A percentile compares a stretch with the other conserved stretches of the same genome.
Conservation (phyloP, 2,797 vertebrate genomes). For the Eidolon dupreanum region DNA sequence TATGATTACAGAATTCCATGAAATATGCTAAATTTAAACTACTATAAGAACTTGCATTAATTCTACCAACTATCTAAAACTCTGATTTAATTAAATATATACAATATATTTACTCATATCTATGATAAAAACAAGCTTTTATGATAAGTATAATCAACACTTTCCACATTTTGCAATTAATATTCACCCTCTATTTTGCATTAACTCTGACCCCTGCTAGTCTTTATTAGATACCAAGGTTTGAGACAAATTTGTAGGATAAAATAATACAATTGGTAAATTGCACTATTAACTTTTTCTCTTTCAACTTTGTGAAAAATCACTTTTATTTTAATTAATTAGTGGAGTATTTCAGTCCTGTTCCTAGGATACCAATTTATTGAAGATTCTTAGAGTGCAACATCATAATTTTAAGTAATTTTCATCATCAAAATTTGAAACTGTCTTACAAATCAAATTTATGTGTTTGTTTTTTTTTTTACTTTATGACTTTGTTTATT, state of each 20-base stretch:
- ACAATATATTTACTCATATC: background rate
- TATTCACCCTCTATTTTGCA: background rate
- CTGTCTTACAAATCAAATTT: background rate
- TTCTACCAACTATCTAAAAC: background rate
- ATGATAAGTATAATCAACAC: background rate
- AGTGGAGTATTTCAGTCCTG: background rate
- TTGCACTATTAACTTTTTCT: background rate
- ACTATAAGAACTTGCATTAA: background rate
- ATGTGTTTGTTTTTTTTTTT: background rate
- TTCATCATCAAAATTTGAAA: background rate
- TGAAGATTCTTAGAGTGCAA: background rate
- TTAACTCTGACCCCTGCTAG: background rate
- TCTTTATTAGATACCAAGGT: background rate
- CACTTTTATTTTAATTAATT: background rate
- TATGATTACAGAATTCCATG: background rate
- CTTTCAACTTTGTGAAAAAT: background rate
- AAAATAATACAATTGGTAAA: conserved; percentile 13
- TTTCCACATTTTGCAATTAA: background rate
- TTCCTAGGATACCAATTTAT: background rate
- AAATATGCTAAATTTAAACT: background rate
- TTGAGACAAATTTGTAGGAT: background rate
- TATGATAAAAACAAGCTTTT: background rate
- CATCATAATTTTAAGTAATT: background rate
- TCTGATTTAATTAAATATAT: background rate
- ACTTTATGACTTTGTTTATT: background rate